Evolutionary conservation across 2,797 vertebrate genomes (phyloP), one percentile per base, ranked within the genome.

Genomic region (Pangasius djambal): DNA sequence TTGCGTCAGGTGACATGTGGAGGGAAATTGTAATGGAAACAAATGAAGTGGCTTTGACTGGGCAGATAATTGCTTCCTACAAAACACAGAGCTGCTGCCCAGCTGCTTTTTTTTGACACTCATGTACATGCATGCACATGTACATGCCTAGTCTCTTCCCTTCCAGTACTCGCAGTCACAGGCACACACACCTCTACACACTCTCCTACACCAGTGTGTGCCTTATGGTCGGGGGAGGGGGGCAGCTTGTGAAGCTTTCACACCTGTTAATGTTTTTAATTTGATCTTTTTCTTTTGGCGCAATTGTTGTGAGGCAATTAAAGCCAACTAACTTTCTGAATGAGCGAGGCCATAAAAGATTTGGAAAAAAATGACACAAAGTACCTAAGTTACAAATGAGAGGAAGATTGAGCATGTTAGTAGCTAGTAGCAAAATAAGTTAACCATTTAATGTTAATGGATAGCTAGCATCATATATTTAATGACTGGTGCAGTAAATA

Each of bases 31-130:
- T 87, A 90, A 91, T 84, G 83, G 86, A 91, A 90, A 90, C 70
- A 86, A 90, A 88, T 88, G 70, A 86, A 91, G 90, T 85, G 59
- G 87, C 84, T 92, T 92, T 92, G 92, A 93, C 92, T 88, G 57
- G 87, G 67, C 74, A 72, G 86, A 88, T 91, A 93, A 93, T 92
- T 92, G 75, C 90, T 91, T 94, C 92, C 91, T 91, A 89, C 86
- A 82, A 90, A 91, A 85, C 44, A 48, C 55, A 65, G 89, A 92
- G 92, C 87, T 90, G 87, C 67, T 87, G 67, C 85, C 69, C 59
- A 70, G 88, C 72, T 72, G 52, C 31, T 86, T 55, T 83, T 83
- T 48, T 72, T 63, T 72, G 81, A 89, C 77, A 79, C 72, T 70
- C 20, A 48, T 48, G 48, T 48, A 48, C 48, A 48, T 48, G 52